Conservation (phyloP, 2,113 vertebrate species). For the Calyptommatus sinebrachiatus region DNA sequence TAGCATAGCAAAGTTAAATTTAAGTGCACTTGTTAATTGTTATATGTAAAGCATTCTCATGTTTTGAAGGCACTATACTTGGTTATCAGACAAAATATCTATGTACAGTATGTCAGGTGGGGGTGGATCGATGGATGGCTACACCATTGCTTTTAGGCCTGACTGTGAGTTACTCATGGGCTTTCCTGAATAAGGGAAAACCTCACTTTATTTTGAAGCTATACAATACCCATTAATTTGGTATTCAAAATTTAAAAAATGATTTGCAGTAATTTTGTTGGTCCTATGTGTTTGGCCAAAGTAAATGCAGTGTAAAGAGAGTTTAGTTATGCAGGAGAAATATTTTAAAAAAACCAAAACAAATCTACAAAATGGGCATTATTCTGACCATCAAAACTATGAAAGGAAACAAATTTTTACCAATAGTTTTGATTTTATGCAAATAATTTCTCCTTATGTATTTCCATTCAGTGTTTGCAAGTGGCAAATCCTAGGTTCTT, state of each 20-base stretch:
- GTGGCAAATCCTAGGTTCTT: neutral
- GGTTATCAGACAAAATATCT: too few relatives aligned
- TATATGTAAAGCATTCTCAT: too few relatives aligned
- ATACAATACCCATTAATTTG: neutral
- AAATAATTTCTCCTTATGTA: neutral
- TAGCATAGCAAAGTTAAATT: too few relatives aligned
- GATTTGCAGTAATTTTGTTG: neutral
- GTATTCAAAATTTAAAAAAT: neutral
- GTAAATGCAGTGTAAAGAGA: neutral
- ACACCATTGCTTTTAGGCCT: too few relatives aligned
- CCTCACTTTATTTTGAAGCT: neutral
- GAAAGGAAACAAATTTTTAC: constrained; percentile 7
- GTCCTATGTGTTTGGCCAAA: neutral
- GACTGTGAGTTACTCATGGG: too few relatives aligned
- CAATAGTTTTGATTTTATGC: constrained; percentile 10
- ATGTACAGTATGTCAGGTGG: too few relatives aligned
- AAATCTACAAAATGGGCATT: neutral
- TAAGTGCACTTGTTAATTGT: too few relatives aligned
- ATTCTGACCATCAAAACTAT: neutral
- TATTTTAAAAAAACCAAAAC: neutral
- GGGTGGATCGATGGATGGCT: too few relatives aligned
- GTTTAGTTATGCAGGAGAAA: neutral
- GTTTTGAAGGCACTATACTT: too few relatives aligned
- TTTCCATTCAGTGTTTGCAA: neutral
- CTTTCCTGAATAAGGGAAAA: neutral